A percentile compares a stretch with the other conserved stretches of the same genome.
phyloP scores from a whole-genome alignment of 1,140 invertebrate genomes.

The Drosophila quadrilineata region DNA sequence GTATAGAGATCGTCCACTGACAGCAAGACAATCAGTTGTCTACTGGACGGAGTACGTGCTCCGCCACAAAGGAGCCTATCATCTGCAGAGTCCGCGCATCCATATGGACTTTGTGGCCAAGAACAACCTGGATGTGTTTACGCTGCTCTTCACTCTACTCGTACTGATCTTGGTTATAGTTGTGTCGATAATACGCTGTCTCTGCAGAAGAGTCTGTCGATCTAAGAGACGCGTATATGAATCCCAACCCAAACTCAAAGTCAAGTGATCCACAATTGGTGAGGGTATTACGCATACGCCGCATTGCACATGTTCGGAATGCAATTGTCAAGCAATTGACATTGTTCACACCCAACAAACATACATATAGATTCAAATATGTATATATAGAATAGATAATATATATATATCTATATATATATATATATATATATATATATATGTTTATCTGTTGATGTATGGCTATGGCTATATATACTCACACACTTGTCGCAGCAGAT shows the following conservation, averaged over 20 bases:
- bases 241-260: conserved; percentile 4
- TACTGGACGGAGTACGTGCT: conserved; percentile 82
- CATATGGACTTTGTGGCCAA: conserved; percentile 54
- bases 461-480: no score
- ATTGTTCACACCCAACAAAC: neutral
- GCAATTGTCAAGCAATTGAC: neutral
- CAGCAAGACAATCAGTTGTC: conserved; percentile 79
- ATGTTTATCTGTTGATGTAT: no score
- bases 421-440: conserved; percentile 19
- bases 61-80: conserved; percentile 80
- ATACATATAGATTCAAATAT: neutral
- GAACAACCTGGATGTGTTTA: conserved; percentile 65
- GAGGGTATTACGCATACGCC: neutral
- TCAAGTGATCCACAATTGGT: conserved; percentile 11
- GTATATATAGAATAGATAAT: no score
- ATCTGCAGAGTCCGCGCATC: conserved; percentile 69
- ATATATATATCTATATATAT: neutral
- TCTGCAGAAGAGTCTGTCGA: no score
- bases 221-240: no score
- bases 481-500: no score
- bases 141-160: neutral
- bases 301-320: conserved; percentile 5
- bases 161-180: neutral
- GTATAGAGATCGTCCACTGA: conserved; percentile 70
- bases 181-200: no score